Base-by-base conservation (phyloP, 2,113 vertebrate species). In the Tamias sibiricus region DNA sequence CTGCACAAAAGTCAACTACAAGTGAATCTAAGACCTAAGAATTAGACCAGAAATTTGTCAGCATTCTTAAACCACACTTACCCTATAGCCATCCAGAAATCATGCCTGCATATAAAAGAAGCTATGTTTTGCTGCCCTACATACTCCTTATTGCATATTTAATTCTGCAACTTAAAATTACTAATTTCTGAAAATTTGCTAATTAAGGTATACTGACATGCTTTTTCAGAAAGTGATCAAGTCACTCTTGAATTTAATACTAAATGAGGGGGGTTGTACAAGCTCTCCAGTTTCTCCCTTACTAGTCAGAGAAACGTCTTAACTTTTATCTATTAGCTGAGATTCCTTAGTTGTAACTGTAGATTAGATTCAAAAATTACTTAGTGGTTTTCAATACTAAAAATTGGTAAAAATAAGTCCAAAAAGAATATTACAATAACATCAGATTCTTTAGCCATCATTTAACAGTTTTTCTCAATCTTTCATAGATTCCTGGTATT, bases 151-250 rank as follows among this genome's bases (percentile, higher is more conserved):
- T 19, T 32, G 16, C 76, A 14, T 16, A 87, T 69, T 87, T 85
- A 74, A 93, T 93, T 87, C 57, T 86, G 3, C 85, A 88, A 59
- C 17, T 74, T 83, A 83, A 87, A 90, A 37, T 52, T 52, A 52
- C 16, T n/a, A 57, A 8, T 49, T 77, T 71, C 57, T 82, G 32
- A 82, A 95, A 22, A 28, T 40, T 76, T 40, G 24, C 75, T 80
- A 80, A 88, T 82, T 90, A 64, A 83, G 24, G 8, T 72, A 24
- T 57, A 52, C 8, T 62, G 14, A 64, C 22, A 59, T 76, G 75
- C 4, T 89, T 91, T 87, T 87, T 80, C 35, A 68, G 52, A 84
- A 68, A 92, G 16, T 12, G 37, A 82, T 49, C 24, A 32, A 93
- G 49, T 49, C 76, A 83, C 74, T 90, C 5, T 79, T 88, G 66